These are phyloP conservation scores for Pseudorectes ferrugineus DNA, from an alignment of 2,113 vertebrate species.

Conservation along the genomic window DNA sequence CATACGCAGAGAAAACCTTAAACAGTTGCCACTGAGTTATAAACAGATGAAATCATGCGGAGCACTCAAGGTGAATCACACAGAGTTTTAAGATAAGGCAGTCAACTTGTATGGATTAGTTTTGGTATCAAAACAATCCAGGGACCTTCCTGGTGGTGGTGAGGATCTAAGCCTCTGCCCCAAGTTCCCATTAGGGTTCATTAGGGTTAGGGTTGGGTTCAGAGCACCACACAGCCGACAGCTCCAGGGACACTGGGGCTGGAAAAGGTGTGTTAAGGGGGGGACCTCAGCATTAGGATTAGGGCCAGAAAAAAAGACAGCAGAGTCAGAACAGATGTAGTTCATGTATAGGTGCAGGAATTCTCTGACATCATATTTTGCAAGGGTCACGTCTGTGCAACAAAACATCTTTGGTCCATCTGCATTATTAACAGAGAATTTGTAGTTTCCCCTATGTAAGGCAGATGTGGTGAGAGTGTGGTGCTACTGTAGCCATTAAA, in stretches of 20 bases:
- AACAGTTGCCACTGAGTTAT: not conserved
- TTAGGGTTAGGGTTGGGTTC: not conserved
- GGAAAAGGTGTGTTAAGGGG: not conserved
- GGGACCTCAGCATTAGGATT: too few species aligned
- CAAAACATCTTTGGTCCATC: not conserved
- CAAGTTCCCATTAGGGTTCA: too few species aligned
- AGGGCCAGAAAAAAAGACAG: not conserved
- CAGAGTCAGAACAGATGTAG: not conserved
- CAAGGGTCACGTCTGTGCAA: not conserved
- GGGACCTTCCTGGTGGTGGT: not conserved
- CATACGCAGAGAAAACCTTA: not conserved
- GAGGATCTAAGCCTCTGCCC: not conserved
- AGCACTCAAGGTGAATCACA: not conserved
- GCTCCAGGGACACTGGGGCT: not conserved
- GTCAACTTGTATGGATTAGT: not conserved
- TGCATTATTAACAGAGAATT: not conserved
- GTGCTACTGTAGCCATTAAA: not conserved
- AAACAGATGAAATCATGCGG: not conserved
- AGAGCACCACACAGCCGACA: rapidly evolving
- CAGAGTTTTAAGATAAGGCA: not conserved
- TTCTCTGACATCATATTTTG: not conserved
- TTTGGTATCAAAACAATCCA: not conserved
- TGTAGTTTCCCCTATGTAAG: not conserved
- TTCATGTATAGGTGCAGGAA: not conserved
- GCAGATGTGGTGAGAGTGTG: not conserved